phyloP scores from a whole-genome alignment of 2,113 vertebrate genomes.

The Pteronura brasiliensis region DNA sequence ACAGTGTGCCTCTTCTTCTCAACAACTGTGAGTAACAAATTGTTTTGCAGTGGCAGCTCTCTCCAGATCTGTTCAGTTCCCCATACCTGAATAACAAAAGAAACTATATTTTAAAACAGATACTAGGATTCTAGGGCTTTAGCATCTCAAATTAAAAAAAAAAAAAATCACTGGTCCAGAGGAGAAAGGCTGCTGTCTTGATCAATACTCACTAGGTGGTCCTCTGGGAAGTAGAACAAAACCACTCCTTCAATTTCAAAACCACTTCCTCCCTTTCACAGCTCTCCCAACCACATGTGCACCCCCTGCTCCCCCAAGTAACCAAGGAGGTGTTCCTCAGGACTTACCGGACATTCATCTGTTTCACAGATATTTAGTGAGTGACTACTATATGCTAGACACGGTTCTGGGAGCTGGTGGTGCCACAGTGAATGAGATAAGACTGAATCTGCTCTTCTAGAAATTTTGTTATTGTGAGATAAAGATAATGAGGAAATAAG shows the following conservation, averaged over 20 bases:
- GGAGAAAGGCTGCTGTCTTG: not conserved
- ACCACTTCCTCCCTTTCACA: not conserved
- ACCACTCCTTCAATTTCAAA: not conserved
- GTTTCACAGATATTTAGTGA: not conserved
- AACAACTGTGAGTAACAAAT: not conserved
- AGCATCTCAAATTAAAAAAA: not conserved
- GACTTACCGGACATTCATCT: not conserved
- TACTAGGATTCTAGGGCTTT: not conserved
- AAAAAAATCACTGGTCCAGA: not conserved
- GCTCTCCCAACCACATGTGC: not conserved
- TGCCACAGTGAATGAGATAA: not conserved
- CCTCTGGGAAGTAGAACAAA: not conserved
- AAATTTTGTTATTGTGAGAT: not conserved
- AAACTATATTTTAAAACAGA: not conserved
- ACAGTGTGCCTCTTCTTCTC: not conserved
- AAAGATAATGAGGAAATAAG: not conserved
- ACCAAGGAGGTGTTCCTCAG: not conserved
- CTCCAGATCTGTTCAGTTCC: not conserved
- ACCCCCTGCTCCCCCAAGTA: not conserved
- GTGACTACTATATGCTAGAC: not conserved
- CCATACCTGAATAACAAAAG: not conserved
- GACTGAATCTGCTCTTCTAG: not conserved
- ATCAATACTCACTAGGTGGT: not conserved
- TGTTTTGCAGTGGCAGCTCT: accelerated
- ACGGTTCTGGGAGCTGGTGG: not conserved